Percentiles rank a stretch among this genome's conserved stretches.
Conservation (phyloP, 2,797 vertebrate genomes). For the Macropodus opercularis region DNA sequence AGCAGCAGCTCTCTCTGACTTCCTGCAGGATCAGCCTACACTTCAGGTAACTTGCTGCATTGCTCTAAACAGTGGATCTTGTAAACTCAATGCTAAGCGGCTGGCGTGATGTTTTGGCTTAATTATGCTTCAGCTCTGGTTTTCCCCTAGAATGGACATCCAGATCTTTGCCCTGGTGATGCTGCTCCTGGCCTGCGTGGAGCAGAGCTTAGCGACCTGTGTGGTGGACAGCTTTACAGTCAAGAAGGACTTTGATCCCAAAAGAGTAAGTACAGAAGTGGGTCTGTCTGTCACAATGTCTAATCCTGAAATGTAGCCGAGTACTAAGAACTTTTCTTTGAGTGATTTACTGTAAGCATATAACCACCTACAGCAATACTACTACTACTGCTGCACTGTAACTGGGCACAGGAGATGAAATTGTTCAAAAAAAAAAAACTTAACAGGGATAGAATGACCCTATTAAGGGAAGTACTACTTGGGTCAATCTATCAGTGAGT, state of each 20-base stretch:
- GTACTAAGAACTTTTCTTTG: too few relatives aligned
- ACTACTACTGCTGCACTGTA: too few relatives aligned
- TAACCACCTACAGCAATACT: too few relatives aligned
- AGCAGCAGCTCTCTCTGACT: conserved; percentile 18
- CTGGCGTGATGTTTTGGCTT: not conserved
- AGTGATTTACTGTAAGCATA: too few relatives aligned
- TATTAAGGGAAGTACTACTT: too few relatives aligned
- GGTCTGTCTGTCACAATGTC: not conserved
- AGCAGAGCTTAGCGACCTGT: conserved; percentile 83
- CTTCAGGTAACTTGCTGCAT: conserved; percentile 55
- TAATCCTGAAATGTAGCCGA: too few relatives aligned
- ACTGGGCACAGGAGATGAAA: too few relatives aligned
- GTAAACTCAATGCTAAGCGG: not conserved
- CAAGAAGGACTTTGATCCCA: conserved; percentile 90
- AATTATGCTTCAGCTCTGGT: conserved; percentile 5
- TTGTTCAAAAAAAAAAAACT: not conserved
- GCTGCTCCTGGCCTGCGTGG: conserved; percentile 78
- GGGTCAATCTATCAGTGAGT: too few relatives aligned
- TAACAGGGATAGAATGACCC: not conserved
- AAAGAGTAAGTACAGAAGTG: conserved; percentile 79
- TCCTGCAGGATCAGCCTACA: conserved; percentile 16
- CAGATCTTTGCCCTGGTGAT: conserved; percentile 78
- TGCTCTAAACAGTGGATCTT: not conserved
- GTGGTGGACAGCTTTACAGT: conserved; percentile 89
- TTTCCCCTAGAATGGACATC: conserved; percentile 81